A percentile compares a stretch with the other conserved stretches of the same genome.
Conservation (phyloP, 2,797 vertebrate species). For the Neopelma chrysocephalum region DNA sequence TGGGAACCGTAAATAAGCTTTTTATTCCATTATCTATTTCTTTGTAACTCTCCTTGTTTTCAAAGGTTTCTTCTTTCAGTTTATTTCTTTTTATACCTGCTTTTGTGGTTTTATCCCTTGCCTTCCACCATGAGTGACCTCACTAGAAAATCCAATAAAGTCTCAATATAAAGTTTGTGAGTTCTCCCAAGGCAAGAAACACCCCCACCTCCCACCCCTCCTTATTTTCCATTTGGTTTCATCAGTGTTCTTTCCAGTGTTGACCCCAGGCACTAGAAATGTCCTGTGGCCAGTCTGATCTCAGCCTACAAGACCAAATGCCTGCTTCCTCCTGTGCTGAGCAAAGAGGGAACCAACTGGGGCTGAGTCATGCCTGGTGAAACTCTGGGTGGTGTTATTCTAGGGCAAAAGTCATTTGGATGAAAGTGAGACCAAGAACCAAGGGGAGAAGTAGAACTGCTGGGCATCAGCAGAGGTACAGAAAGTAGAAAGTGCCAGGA, state of each 20-base stretch:
- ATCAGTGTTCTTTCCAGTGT: not conserved
- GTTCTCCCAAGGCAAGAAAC: not conserved
- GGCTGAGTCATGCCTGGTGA: not conserved
- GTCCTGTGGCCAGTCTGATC: not conserved
- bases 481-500: not conserved
- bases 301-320: not conserved
- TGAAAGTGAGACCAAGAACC: not conserved
- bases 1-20: not conserved
- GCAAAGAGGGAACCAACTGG: not conserved
- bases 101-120: not conserved
- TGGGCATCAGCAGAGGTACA: accelerated
- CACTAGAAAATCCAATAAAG: conserved; percentile 39
- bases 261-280: not conserved
- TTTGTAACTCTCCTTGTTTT: not conserved
- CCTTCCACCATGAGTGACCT: not conserved
- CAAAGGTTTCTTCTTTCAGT: not conserved
- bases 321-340: not conserved
- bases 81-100: not conserved
- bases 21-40: not conserved
- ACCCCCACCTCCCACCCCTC: not conserved
- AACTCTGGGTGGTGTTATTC: not conserved
- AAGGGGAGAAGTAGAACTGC: not conserved
- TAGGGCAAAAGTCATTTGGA: not conserved
- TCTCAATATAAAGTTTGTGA: not conserved
- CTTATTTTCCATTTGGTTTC: not conserved